These are phyloP conservation scores for Steinernema feltiae DNA, from an alignment of 1,140 invertebrate genomes.

Conservation along the genomic window DNA sequence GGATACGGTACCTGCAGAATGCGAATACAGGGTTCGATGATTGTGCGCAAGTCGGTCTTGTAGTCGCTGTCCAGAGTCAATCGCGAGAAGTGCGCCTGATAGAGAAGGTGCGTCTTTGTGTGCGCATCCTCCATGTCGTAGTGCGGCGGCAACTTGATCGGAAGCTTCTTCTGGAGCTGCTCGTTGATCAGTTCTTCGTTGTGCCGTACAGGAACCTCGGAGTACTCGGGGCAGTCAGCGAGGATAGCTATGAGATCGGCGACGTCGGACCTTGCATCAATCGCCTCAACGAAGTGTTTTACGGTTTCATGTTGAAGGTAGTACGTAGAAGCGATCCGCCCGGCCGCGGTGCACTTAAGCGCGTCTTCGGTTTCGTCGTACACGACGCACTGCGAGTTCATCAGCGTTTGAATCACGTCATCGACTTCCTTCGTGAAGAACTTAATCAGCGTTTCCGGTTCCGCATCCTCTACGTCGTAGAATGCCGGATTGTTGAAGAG, in stretches of 20 bases:
- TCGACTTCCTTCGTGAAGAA: constrained; percentile 70
- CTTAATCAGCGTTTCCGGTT: constrained; percentile 68
- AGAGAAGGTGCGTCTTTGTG: constrained; percentile 83
- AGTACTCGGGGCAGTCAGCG: constrained; percentile 79
- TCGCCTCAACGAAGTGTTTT: constrained; percentile 70
- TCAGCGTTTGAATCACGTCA: constrained; percentile 68
- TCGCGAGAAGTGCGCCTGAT: constrained; percentile 85
- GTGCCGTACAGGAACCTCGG: constrained; percentile 87
- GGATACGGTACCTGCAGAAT: constrained; percentile 70
- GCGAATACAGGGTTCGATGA: constrained; percentile 87
- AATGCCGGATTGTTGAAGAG: constrained; percentile 83
- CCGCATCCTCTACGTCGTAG: constrained; percentile 75
- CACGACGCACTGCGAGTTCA: constrained; percentile 71
- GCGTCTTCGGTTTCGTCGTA: constrained; percentile 60
- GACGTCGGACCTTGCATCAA: constrained; percentile 65
- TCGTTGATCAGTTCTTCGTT: constrained; percentile 93
- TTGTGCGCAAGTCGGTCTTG: constrained; percentile 87
- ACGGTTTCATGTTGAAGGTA: constrained; percentile 91
- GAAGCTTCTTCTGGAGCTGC: constrained; percentile 50
- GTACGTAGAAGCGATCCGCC: constrained; percentile 88
- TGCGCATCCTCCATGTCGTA: constrained; percentile 62
- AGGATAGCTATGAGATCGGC: constrained; percentile 75
- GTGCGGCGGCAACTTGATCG: constrained; percentile 25
- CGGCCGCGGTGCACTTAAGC: constrained; percentile 72
- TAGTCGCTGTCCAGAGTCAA: constrained; percentile 79